phyloP scores from a whole-genome alignment of 1,140 invertebrate genomes.

The Drosophila tsacasi region DNA sequence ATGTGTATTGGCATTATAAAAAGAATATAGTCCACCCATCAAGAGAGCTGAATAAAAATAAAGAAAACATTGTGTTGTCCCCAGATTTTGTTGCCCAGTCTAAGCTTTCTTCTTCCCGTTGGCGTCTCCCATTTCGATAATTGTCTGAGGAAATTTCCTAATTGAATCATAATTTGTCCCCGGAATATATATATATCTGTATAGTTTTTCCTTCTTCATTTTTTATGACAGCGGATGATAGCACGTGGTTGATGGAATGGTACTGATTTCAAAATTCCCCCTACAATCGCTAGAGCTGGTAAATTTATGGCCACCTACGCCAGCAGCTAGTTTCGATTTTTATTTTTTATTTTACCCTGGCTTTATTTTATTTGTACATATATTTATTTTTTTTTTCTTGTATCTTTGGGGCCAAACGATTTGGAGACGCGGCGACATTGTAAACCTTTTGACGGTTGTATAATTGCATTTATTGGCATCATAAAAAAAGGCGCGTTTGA shows the following conservation, averaged over 20 bases:
- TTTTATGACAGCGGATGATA: conserved; percentile 64
- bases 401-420: conserved; percentile 44
- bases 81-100: conserved; percentile 56
- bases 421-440: conserved; percentile 45
- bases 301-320: conserved; percentile 72
- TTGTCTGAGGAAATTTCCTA: conserved; percentile 73
- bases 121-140: conserved; percentile 66
- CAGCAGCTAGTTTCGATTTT: conserved; percentile 45
- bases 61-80: conserved; percentile 20
- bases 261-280: conserved; percentile 79
- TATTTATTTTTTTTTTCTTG: conserved; percentile 14
- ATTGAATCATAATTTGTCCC: conserved; percentile 76
- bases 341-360: conserved; percentile 18
- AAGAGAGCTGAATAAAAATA: conserved; percentile 11
- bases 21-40: conserved; percentile 60
- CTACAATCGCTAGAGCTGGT: conserved; percentile 27
- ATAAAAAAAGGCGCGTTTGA: conserved; percentile 73
- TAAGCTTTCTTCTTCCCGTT: conserved; percentile 39
- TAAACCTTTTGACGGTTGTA: conserved; percentile 59
- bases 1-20: conserved; percentile 76
- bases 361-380: conserved; percentile 17
- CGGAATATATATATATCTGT: background rate
- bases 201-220: conserved; percentile 7
- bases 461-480: conserved; percentile 80
- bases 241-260: conserved; percentile 74